Percentiles rank a stretch among this genome's conserved stretches.
phyloP scores from a whole-genome alignment of 2,888 invertebrate species.

The Sphecodes monilicornis region DNA sequence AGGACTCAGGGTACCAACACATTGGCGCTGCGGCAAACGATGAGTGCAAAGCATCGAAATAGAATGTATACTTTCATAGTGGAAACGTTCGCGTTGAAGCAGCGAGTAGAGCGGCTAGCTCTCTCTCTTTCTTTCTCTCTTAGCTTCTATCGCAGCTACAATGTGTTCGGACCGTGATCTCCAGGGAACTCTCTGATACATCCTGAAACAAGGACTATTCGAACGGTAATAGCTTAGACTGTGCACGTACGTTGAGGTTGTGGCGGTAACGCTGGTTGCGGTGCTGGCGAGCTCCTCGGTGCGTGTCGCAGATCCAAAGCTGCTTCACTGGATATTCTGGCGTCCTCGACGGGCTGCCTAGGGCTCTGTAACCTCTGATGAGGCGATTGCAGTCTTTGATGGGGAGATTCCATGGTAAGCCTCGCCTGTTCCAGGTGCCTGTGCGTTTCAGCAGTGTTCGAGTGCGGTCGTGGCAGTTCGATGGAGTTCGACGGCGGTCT shows the following conservation, averaged over 20 bases:
- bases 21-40: neutral
- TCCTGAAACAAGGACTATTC: neutral
- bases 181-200: neutral
- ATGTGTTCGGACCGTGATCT: neutral
- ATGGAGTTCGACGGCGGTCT: conserved; percentile 80
- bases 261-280: conserved; percentile 77
- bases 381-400: conserved; percentile 80
- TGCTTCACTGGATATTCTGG: conserved; percentile 77
- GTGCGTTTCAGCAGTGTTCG: conserved; percentile 76
- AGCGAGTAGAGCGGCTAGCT: too few species aligned
- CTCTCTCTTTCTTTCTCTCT: neutral
- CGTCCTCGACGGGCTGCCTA: conserved; percentile 78
- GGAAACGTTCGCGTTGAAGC: neutral
- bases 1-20: neutral
- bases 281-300: conserved; percentile 79
- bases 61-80: neutral
- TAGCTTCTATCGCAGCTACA: too few species aligned
- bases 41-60: neutral
- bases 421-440: conserved; percentile 80
- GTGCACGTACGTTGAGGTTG: conserved; percentile 79
- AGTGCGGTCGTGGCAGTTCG: conserved; percentile 79
- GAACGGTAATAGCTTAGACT: neutral
- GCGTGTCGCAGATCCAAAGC: conserved; percentile 81
- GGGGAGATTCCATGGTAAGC: conserved; percentile 81
- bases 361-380: conserved; percentile 82